Base-by-base conservation (phyloP, 2,888 invertebrate species). In the Rhingia rostrata region DNA sequence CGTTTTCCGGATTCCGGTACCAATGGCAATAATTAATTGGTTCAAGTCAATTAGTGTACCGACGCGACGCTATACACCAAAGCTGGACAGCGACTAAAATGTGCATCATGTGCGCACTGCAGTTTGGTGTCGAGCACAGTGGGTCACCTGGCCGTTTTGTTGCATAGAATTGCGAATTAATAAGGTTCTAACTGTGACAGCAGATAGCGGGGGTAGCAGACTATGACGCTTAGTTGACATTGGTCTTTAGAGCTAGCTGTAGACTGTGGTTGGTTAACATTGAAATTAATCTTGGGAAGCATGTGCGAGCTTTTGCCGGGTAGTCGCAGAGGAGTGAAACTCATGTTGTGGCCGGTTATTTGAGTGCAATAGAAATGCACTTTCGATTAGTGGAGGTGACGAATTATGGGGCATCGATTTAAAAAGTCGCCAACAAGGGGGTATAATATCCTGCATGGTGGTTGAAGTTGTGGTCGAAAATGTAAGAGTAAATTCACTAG, bases 1-100 rank as follows among this genome's bases (percentile, higher is more conserved):
- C 32, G 5, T 37, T 47, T 83, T 83, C 79, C 83, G 83, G 69
- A 79, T 66, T 72, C 79, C 56, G 45, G 60, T 35, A 10, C 41
- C 30, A 41, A 45, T 39, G 30, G 32, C 70, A 49, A 51, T 49
- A 12, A 32, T 63, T 58, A 30, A 53, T 69, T 54, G 45, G 39
- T 64, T n/a, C 56, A 63, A 66, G 9, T 43, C 63, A 54, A 53
- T 53, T 4, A 39, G 6, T 14, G 9, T 61, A 60, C 35, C n/a
- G 63, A 58, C 69, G 56, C 35, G 61, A 61, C 82, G 61, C 43
- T 54, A 63, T 54, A 78, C 72, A 63, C 69, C 64, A 79, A 73
- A 73, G 83, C 63, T 83, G 69, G 56, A 61, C 45, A 74, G 39
- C 58, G 64, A 79, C 83, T 83, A 73, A 83, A 58, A 45, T 53